These are phyloP conservation scores for Metridium senile DNA, from an alignment of 92 coral and sea anemone genomes.

Conservation along the genomic window DNA sequence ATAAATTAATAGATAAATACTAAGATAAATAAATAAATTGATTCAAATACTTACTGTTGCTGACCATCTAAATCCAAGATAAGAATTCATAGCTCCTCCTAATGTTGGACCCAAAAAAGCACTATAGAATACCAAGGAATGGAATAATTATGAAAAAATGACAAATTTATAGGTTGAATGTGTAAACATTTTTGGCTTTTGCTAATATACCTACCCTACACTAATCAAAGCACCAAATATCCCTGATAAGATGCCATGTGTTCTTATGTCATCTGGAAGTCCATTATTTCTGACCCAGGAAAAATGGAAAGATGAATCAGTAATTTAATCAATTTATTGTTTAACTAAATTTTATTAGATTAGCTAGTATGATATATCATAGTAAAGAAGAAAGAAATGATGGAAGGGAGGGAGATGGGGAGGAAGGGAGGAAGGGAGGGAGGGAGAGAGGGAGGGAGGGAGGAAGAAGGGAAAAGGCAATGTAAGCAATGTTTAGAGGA, in stretches of 20 bases:
- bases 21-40: not conserved
- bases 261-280: constrained; percentile 83
- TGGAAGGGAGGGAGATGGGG: too few species aligned
- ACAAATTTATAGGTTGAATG: too few species aligned
- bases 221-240: constrained; percentile 81
- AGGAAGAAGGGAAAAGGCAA: too few species aligned
- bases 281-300: constrained; percentile 62
- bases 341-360: too few species aligned
- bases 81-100: constrained; percentile 77
- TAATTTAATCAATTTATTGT: not conserved
- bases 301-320: not conserved
- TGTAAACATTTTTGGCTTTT: too few species aligned
- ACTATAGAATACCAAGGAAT: constrained; percentile 24
- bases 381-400: too few species aligned
- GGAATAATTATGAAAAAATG: not conserved
- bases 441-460: too few species aligned
- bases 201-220: constrained; percentile 92
- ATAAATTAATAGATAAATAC: too few species aligned
- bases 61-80: constrained; percentile 75
- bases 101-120: constrained; percentile 88
- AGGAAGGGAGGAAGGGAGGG: too few species aligned
- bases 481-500: too few species aligned
- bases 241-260: constrained; percentile 90
- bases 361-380: too few species aligned
- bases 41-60: constrained; percentile 60